These are phyloP conservation scores for Blastomussa wellsi DNA, from an alignment of 92 coral and sea anemone genomes.

Conservation along the genomic window DNA sequence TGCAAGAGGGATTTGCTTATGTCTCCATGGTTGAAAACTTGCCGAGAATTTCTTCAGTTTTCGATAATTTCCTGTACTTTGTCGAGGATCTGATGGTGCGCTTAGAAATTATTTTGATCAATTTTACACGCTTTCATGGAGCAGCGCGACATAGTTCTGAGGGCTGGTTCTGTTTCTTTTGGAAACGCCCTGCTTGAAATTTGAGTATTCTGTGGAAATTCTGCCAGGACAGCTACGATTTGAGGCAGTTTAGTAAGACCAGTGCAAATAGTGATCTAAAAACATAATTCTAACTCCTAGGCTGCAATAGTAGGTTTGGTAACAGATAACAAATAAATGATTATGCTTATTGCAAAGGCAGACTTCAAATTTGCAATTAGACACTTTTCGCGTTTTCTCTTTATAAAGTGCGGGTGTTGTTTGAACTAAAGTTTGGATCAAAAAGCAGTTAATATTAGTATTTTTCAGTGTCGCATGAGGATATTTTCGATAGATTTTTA, in stretches of 20 bases:
- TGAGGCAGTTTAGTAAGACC: neutral
- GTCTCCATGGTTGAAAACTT: neutral
- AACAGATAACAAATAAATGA: neutral
- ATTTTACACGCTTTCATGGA: neutral
- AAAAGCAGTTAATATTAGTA: neutral
- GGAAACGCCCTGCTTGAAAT: slow-evolving; percentile 29
- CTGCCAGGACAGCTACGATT: neutral
- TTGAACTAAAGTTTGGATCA: neutral
- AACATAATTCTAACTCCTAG: neutral
- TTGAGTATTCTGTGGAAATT: neutral
- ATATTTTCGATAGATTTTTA: neutral
- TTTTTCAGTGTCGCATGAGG: neutral
- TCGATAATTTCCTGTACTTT: neutral
- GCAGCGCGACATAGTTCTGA: neutral
- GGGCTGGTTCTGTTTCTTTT: neutral
- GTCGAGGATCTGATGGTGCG: neutral
- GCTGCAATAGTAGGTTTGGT: neutral
- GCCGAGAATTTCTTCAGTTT: neutral
- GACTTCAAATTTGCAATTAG: neutral
- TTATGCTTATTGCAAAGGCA: neutral
- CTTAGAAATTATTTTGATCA: neutral
- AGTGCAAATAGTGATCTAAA: neutral
- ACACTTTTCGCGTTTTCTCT: neutral
- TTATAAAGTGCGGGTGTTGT: neutral
- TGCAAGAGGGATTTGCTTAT: neutral